Evolutionary conservation across 1,140 invertebrate genomes (phyloP).

Genomic region (Nephotettix cincticeps): DNA sequence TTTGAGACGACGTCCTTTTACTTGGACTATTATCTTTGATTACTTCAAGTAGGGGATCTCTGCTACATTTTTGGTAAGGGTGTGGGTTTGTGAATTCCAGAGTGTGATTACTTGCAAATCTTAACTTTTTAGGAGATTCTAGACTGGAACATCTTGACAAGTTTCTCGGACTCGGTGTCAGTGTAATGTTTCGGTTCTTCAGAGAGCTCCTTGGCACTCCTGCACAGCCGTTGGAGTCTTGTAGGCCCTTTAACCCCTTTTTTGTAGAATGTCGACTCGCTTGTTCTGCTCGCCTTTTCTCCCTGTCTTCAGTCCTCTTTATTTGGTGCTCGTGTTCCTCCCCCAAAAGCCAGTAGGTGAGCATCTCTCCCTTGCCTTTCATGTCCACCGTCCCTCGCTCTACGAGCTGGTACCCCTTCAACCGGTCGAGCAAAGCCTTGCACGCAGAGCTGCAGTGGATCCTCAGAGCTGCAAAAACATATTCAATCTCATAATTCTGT

Average conservation of each 20-base stretch:
- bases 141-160: conserved; percentile 67
- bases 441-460: conserved; percentile 83
- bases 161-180: background rate
- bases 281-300: conserved; percentile 46
- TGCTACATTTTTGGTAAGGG: conserved; percentile 44
- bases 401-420: conserved; percentile 75
- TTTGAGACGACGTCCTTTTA: conserved; percentile 42
- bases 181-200: conserved; percentile 31
- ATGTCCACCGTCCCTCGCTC: conserved; percentile 79
- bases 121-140: conserved; percentile 75
- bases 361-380: conserved; percentile 84
- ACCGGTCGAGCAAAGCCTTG: conserved; percentile 66
- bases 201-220: conserved; percentile 36
- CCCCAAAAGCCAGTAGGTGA: conserved; percentile 84
- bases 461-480: conserved; percentile 65
- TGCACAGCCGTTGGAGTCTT: conserved; percentile 18
- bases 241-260: background rate
- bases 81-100: conserved; percentile 57
- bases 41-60: conserved; percentile 55
- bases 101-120: conserved; percentile 70
- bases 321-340: conserved; percentile 62
- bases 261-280: background rate
- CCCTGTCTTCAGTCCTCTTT: conserved; percentile 54
- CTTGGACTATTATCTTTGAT: conserved; percentile 53
- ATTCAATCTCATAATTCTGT: too few species aligned